A percentile compares a stretch with the other conserved stretches of the same genome.
phyloP scores from a whole-genome alignment of 2,888 invertebrate genomes.

The Drosophila percnosoma region DNA sequence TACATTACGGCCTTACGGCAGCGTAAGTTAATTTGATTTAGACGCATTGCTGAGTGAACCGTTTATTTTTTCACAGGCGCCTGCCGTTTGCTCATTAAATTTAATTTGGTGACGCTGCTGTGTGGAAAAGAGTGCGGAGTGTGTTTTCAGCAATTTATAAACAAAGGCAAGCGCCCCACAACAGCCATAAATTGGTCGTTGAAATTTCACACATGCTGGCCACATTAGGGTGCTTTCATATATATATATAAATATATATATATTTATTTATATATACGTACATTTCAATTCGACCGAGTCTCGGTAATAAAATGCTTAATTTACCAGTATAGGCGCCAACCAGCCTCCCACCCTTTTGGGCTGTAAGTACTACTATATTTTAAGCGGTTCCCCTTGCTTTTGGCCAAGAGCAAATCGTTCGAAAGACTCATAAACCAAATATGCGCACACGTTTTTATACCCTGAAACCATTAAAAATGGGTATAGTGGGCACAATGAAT shows the following conservation, averaged over 20 bases:
- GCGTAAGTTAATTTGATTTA: conserved; percentile 70
- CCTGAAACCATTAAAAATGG: background rate
- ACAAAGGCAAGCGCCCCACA: conserved; percentile 68
- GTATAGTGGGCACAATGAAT: background rate
- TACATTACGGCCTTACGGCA: background rate
- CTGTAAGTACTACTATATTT: conserved; percentile 26
- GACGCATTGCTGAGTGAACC: conserved; percentile 73
- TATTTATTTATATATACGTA: conserved; percentile 14
- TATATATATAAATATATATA: background rate
- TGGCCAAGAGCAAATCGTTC: conserved; percentile 25
- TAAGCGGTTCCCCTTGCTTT: conserved; percentile 15
- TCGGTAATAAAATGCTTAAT: conserved; percentile 76
- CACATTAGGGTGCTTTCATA: conserved; percentile 33
- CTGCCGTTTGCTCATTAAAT: conserved; percentile 69
- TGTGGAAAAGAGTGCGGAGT: background rate
- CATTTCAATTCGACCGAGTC: conserved; percentile 47
- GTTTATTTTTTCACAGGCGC: conserved; percentile 61
- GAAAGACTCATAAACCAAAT: conserved; percentile 34
- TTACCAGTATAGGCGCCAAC: conserved; percentile 50
- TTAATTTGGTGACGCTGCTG: conserved; percentile 65
- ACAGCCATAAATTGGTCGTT: conserved; percentile 72
- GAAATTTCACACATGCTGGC: conserved; percentile 76
- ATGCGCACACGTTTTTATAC: conserved; percentile 18
- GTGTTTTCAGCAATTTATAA: conserved; percentile 50
- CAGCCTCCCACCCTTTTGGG: conserved; percentile 1